Base-by-base conservation (phyloP, 2,888 invertebrate species). In the Leptopterna dolabrata region DNA sequence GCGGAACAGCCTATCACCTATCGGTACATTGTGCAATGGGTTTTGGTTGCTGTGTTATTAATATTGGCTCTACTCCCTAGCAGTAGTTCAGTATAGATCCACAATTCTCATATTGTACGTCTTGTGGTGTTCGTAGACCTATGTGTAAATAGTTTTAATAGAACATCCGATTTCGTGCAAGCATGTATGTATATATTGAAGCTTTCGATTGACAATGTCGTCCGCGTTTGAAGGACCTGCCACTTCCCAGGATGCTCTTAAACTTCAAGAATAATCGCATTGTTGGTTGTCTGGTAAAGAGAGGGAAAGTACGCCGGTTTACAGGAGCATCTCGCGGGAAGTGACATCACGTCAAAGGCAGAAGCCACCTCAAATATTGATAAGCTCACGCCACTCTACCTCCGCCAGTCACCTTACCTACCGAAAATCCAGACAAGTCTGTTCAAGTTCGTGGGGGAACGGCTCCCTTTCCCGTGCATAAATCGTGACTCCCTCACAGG, bases 281-380 rank as follows among this genome's bases (percentile, higher is more conserved):
- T 24, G 24, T 24, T 19, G 27, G 63, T 24, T 63, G 63, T 63
- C 24, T 63, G 63, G 9, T 36, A 3, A 4, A 11, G 7, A 24
- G 63, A 63, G 63, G 63, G 63, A 63, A 24, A 63, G 4, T 11
- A 9, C 19, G 63, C 7, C 63, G 13, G 16, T 36, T 36, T 7
- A 47, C 7, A 16, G 47, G 16, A 16, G 63, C 63, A 63, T 63
- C 63, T 63, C 63, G 19, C 13, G 73, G 36, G 73, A 27, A 78
- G 78, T 78, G 78, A 78, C 78, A 78, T 78, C 78, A 78, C 45
- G 78, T 78, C 78, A 78, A 78, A 78, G 45, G 78, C 78, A 78
- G 78, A 24, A 78, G 45, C 41, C 78, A 76, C 76, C 76, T 78
- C 78, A 45, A 78, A 78, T 78, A 78, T 78, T 78, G 78, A 78